Evolutionary conservation across 2,797 vertebrate species (phyloP).

Genomic region (Garrulus glandarius): DNA sequence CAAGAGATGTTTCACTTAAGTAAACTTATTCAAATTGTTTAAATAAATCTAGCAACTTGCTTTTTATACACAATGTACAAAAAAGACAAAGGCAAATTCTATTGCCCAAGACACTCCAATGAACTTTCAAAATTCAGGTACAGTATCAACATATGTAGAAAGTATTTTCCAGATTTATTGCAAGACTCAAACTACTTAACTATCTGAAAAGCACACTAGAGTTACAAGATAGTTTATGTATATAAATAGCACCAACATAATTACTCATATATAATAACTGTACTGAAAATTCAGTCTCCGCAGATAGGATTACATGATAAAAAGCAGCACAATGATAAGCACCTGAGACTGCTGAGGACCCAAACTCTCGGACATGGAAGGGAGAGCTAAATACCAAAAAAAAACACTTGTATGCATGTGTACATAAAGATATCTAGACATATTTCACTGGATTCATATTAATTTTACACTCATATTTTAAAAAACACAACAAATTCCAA

Average conservation of each 20-base stretch:
- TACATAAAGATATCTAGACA: neutral
- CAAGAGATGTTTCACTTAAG: neutral
- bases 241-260: neutral
- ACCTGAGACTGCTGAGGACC: neutral
- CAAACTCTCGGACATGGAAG: neutral
- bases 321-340: neutral
- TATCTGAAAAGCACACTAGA: neutral
- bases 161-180: neutral
- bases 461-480: neutral
- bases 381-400: neutral
- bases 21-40: neutral
- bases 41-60: neutral
- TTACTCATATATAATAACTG: neutral
- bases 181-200: neutral
- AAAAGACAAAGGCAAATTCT: neutral
- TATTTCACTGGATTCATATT: neutral
- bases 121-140: neutral
- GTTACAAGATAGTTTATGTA: neutral
- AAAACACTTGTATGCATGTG: neutral
- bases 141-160: neutral
- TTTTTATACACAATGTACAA: neutral
- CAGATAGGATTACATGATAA: neutral
- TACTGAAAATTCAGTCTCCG: neutral
- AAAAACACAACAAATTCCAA: neutral
- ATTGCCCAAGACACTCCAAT: neutral